phyloP scores from a whole-genome alignment of 2,113 vertebrate genomes.

The Centrocercus urophasianus region DNA sequence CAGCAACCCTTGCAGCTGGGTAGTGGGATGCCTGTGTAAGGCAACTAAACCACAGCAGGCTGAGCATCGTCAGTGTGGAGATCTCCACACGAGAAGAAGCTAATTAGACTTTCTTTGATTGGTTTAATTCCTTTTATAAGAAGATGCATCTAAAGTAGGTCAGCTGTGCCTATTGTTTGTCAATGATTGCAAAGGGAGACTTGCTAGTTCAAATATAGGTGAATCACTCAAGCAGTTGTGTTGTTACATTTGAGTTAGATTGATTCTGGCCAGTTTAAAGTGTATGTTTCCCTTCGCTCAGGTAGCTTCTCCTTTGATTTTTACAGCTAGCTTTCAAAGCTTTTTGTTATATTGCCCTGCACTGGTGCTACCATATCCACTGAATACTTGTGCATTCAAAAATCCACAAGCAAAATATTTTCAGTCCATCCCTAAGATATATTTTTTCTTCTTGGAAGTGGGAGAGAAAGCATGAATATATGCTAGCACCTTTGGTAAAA shows the following conservation, averaged over 20 bases:
- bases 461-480: not conserved
- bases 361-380: not conserved
- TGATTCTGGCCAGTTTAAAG: not conserved
- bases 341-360: not conserved
- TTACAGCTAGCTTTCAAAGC: not conserved
- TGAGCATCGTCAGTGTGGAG: not conserved
- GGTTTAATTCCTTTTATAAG: not conserved
- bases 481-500: not conserved
- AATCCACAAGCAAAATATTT: not conserved
- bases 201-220: fast-evolving
- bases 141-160: not conserved
- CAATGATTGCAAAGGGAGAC: fast-evolving
- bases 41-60: not conserved
- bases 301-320: not conserved
- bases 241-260: not conserved
- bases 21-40: fast-evolving
- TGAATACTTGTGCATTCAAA: not conserved
- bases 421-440: not conserved
- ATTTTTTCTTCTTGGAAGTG: not conserved
- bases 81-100: not conserved
- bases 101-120: not conserved
- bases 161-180: not conserved
- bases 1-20: not conserved
- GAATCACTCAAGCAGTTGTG: fast-evolving
- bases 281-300: not conserved